A percentile compares a stretch with the other conserved stretches of the same genome.
phyloP scores from a whole-genome alignment of 2,888 invertebrate species.

The Meganola albula region DNA sequence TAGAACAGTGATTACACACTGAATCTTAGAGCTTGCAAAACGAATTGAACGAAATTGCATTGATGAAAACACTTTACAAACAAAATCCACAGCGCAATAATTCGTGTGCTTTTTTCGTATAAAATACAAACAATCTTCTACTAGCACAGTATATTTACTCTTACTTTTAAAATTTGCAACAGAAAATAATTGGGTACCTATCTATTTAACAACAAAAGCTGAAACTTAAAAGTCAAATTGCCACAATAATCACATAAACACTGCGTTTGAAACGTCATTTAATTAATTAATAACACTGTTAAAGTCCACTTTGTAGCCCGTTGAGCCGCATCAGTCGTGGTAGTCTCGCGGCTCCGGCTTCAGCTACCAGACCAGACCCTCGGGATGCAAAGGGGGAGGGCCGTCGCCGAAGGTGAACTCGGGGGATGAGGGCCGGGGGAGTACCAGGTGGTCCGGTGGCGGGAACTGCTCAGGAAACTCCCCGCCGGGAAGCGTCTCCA shows the following conservation, averaged over 20 bases:
- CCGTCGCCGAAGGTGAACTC: constrained; percentile 81
- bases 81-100: too few relatives aligned
- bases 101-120: too few relatives aligned
- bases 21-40: neutral
- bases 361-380: constrained; percentile 77
- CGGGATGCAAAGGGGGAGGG: constrained; percentile 69
- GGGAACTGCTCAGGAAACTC: constrained; percentile 77
- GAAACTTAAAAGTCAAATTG: constrained; percentile 16
- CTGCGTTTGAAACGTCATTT: constrained; percentile 30
- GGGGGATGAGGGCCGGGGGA: constrained; percentile 85
- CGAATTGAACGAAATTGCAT: neutral
- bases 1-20: neutral
- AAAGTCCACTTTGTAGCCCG: constrained; percentile 67
- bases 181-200: too few relatives aligned
- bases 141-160: too few relatives aligned
- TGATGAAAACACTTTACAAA: neutral
- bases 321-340: constrained; percentile 78
- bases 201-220: neutral
- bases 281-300: constrained; percentile 39
- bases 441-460: constrained; percentile 81
- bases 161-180: too few relatives aligned
- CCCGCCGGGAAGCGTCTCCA: constrained; percentile 74
- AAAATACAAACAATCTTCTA: too few relatives aligned
- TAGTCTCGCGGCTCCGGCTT: constrained; percentile 78
- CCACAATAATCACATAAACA: constrained; percentile 35